Conservation (phyloP, 1,140 invertebrate genomes). For the Centruroides vittatus region DNA sequence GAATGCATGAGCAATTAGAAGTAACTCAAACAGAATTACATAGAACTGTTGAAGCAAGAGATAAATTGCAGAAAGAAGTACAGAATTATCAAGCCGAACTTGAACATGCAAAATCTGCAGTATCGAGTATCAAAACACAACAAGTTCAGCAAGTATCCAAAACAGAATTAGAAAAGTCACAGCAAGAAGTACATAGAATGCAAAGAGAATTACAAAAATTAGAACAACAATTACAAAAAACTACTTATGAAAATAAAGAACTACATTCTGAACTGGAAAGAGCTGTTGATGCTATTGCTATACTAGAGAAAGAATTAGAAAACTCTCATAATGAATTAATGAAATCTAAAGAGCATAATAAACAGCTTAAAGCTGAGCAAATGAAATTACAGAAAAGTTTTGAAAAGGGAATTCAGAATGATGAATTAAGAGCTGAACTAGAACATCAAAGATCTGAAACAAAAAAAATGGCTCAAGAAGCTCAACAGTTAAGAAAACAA, state of each 20-base stretch:
- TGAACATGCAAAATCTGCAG: conserved; percentile 5
- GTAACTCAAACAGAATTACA: conserved; percentile 44
- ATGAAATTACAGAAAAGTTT: conserved; percentile 42
- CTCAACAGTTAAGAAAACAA: conserved; percentile 43
- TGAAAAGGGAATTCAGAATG: conserved; percentile 43
- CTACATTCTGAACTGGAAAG: conserved; percentile 20
- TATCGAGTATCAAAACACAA: neutral
- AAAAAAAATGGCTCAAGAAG: neutral
- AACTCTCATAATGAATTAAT: neutral
- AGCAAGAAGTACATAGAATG: conserved; percentile 26
- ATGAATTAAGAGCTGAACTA: conserved; percentile 58
- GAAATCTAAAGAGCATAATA: conserved; percentile 13
- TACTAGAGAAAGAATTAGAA: conserved; percentile 19
- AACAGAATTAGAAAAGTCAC: neutral
- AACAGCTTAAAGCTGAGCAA: conserved; percentile 11
- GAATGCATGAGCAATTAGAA: conserved; percentile 60
- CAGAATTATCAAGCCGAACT: conserved; percentile 15
- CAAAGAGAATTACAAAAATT: conserved; percentile 52
- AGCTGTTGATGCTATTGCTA: conserved; percentile 19
- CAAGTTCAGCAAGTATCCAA: conserved; percentile 1
- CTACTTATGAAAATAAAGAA: conserved; percentile 28
- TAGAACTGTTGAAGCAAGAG: conserved; percentile 20
- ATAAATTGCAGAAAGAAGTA: conserved; percentile 18
- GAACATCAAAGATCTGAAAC: conserved; percentile 29
- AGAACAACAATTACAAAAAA: conserved; percentile 49